Base-by-base conservation (phyloP, 2,888 invertebrate genomes). In the Busseola fusca region DNA sequence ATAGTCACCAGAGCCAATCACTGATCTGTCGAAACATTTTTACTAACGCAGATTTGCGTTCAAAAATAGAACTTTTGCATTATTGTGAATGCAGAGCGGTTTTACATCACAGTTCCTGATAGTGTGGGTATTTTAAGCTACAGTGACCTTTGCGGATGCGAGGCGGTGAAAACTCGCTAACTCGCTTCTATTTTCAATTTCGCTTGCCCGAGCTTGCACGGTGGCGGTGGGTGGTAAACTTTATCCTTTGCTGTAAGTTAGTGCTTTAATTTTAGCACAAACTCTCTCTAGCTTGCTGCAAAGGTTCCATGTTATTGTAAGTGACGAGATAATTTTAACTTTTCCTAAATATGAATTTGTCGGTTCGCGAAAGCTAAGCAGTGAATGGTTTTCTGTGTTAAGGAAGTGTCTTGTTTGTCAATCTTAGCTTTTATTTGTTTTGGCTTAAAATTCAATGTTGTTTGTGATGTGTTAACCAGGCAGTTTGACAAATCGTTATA, bases 181-280 rank as follows among this genome's bases (percentile, higher is more conserved):
- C 76, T 60, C 25, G 63, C 57, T 65, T 69, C 74, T 74, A 74
- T 78, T 84, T 81, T 60, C 54, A 76, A 64, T 81, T 62, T 81
- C 40, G 60, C 64, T 30, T n/a, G 56, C 30, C 27, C 48, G 56
- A 60, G 62, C 69, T 52, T 42, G 42, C 64, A n/a, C 67, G 42
- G 82, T 86, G 84, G 86, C 67, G 48, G 82, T 86, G 84, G 86
- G 86, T 70, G 79, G 84, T 50, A 62, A 74, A 81, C 69, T 86
- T 84, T 73, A 71, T 78, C 72, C 63, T 64, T 57, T 62, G 57
- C 57, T 59, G 59, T 76, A 83, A 83, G 63, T 85, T 86, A 83
- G 67, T 81, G 72, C 67, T 83, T 84, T 84, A 81, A 78, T 84
- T 84, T 84, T 84, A 78, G 70, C 84, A 69, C 69, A 74, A 83